Percentiles rank a stretch among this genome's conserved stretches.
Conservation (phyloP, 2,797 vertebrate genomes). For the Sandelia bainsii region DNA sequence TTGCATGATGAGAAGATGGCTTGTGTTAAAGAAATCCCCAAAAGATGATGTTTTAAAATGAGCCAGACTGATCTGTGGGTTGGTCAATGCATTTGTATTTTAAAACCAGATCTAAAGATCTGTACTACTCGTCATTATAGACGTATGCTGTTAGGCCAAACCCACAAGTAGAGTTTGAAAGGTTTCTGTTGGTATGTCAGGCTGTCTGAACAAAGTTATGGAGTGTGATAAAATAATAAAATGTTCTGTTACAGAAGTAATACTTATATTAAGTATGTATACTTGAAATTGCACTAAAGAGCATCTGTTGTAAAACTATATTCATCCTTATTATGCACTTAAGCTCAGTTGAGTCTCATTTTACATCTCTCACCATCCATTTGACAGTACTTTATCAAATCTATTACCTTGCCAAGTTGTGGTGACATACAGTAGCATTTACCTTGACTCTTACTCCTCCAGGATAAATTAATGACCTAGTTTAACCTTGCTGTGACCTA, state of each 20-base stretch:
- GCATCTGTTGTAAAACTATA: background rate
- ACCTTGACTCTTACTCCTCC: background rate
- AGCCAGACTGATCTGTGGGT: background rate
- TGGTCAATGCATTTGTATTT: background rate
- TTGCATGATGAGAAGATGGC: slow-evolving; percentile 17
- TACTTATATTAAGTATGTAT: too few species aligned
- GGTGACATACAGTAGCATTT: background rate
- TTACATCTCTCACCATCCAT: background rate
- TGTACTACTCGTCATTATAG: background rate
- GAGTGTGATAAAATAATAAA: too few species aligned
- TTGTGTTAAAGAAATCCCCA: background rate
- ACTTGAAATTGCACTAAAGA: background rate
- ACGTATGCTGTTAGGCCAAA: background rate
- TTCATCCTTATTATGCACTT: background rate
- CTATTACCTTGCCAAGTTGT: background rate
- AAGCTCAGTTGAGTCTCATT: background rate
- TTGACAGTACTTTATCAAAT: slow-evolving; percentile 10
- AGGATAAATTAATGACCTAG: slow-evolving; percentile 24
- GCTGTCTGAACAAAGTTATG: too few species aligned
- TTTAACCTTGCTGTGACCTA: slow-evolving; percentile 39
- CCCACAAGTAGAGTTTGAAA: too few species aligned
- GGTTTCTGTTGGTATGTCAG: too few species aligned
- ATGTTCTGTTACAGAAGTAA: background rate
- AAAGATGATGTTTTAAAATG: background rate
- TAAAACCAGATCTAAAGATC: background rate